Evolutionary conservation across 1,140 invertebrate genomes (phyloP), one percentile per base, ranked within the genome.

Genomic region (Cryptotermes secundus): DNA sequence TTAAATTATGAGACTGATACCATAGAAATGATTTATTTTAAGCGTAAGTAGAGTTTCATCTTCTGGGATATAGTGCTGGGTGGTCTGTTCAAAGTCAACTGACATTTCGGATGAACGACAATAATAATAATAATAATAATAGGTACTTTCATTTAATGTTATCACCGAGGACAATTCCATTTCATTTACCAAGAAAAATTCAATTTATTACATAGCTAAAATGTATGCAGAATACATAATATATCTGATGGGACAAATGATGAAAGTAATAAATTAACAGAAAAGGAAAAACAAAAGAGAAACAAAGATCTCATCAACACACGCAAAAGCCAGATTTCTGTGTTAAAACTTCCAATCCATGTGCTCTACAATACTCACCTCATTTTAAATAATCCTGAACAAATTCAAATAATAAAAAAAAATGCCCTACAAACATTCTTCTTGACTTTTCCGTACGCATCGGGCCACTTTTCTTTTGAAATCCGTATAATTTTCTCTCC

Each of bases 401-500:
- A n/a, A n/a, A n/a, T 34, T 34, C 80, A 81, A 81, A 16, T 81
- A 34, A 81, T 79, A 83, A 26, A 79, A 59, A 83, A 45, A 83
- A 83, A 35, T 81, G 45, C 65, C 90, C 92, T 95, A 95, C 92
- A 94, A 93, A 94, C 94, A 96, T 91, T 97, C 97, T 91, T 99
- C 98, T 94, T 99, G 98, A 94, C 97, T 99, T 93, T 97, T 98
- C 92, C 98, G 93, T 88, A 99, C 98, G 93, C 97, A 99, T 90
- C 96, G 94, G 87, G 97, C 97, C 88, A 99, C 98, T 94, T 98
- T 98, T 90, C 96, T 94, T 93, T 99, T 99, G 92, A 99, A 99
- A 91, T 98, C 97, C 90, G 94, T 91, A 92, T 97, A 98, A 89
- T 97, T 96, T 93, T 99, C 98, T 91, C 98, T 94, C 96, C 97